Base-by-base conservation (phyloP, 2,888 invertebrate genomes). In the Panopea generosa region DNA sequence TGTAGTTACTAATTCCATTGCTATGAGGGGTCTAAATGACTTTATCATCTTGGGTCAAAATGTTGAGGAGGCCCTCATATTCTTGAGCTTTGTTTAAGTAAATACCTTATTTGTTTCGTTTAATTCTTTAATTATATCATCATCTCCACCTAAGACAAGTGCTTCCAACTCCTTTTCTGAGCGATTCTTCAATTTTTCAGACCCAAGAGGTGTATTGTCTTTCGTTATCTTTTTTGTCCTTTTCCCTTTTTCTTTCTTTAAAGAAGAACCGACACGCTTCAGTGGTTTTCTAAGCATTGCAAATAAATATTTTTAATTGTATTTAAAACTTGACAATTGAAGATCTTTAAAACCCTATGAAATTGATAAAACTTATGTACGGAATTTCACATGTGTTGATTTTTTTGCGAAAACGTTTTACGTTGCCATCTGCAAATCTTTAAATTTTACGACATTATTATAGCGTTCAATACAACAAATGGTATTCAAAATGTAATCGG, bases 81-180 rank as follows among this genome's bases (percentile, higher is more conserved):
- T n/a, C n/a, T n/a, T n/a, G n/a, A n/a, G n/a, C n/a, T n/a, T n/a
- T n/a, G n/a, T n/a, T n/a, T n/a, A n/a, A n/a, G n/a, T n/a, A n/a
- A 33, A 33, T 45, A 60, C 20, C 16, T n/a, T 45, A 22, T 26
- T 2, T 43, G 27, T 22, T 59, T 60, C 59, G 7, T 62, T 49
- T 22, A 77, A 53, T 43, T 63, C 55, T 57, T 85, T 60, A 18
- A 85, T 62, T n/a, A 86, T 33, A 11, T 84, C 85, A 20, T 74
- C 75, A 22, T 81, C 85, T 18, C 84, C 83, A 16, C 90, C 90
- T 55, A 90, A 80, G 27, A 90, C 87, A 27, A 86, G 68, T 24
- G 78, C 53, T 69, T 89, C 89, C 6, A 90, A 76, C 18, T 71
- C 73, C 49, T 66, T 65, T 74, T 90, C 89, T 53, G 83, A 75